These are phyloP conservation scores for Akabosia matsudoensis DNA, from an alignment of 1,140 invertebrate genomes.

Conservation along the genomic window DNA sequence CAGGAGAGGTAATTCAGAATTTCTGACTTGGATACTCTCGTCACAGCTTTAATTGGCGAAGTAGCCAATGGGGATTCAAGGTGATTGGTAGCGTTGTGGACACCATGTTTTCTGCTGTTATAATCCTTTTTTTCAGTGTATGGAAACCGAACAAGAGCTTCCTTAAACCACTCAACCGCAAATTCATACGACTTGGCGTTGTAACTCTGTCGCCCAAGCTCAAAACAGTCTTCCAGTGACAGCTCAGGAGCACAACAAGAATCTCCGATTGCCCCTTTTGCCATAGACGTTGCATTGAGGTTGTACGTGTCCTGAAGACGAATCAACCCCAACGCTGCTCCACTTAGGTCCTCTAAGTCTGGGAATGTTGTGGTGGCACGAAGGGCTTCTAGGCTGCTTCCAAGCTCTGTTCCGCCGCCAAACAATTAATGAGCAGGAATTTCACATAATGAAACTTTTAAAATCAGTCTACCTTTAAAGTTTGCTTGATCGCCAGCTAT, in stretches of 20 bases:
- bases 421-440: not conserved
- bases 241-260: slow-evolving; percentile 70
- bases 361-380: slow-evolving; percentile 75
- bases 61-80: not conserved
- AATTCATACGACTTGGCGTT: slow-evolving; percentile 90
- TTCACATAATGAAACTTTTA: not conserved
- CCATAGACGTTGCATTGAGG: slow-evolving; percentile 82
- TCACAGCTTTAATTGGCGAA: not conserved
- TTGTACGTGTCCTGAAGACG: slow-evolving; percentile 95
- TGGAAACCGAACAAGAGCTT: slow-evolving; percentile 71
- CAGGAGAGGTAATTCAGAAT: slow-evolving; percentile 94
- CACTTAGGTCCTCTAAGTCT: slow-evolving; percentile 84
- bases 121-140: not conserved
- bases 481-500: not conserved
- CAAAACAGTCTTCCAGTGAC: slow-evolving; percentile 91
- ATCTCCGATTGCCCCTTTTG: slow-evolving; percentile 82
- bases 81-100: not conserved
- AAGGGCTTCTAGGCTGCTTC: slow-evolving; percentile 66
- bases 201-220: slow-evolving; percentile 91
- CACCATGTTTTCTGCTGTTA: not conserved
- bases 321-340: slow-evolving; percentile 88
- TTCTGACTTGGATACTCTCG: slow-evolving; percentile 53
- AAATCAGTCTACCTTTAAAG: not conserved
- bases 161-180: slow-evolving; percentile 91
- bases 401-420: slow-evolving; percentile 48